A percentile compares a stretch with the other conserved stretches of the same genome.
These are phyloP conservation scores for Folsomia candida DNA, from an alignment of 2,888 invertebrate genomes.

Conservation along the genomic window DNA sequence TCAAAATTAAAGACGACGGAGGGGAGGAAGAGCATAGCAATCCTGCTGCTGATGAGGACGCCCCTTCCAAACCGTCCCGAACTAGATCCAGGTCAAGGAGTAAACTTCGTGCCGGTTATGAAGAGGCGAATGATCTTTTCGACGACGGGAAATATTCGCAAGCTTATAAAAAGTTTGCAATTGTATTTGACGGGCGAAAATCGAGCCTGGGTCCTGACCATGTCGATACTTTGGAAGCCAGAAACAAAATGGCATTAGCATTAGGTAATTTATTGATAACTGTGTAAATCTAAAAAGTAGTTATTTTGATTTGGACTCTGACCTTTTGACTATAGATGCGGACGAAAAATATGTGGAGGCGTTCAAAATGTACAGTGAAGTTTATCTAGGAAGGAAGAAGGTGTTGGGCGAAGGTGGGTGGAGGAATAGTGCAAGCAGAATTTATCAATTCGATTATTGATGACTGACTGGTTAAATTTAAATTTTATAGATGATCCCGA, in stretches of 20 bases:
- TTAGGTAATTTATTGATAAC: conserved; percentile 14
- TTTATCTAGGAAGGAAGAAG: conserved; percentile 12
- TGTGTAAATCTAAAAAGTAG: not conserved
- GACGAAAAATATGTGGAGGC: conserved; percentile 27
- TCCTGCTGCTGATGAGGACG: not conserved
- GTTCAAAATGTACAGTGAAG: conserved; percentile 26
- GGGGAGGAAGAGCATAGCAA: no score
- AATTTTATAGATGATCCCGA: conserved; percentile 15
- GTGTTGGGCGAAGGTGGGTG: conserved; percentile 20
- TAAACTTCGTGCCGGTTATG: conserved; percentile 28
- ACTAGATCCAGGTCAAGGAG: conserved; percentile 14
- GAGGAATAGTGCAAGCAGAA: no score
- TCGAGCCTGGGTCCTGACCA: conserved; percentile 20
- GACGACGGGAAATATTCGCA: conserved; percentile 19
- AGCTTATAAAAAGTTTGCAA: conserved; percentile 14
- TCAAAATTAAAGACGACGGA: no score
- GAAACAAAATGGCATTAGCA: conserved; percentile 23
- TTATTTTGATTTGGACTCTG: not conserved
- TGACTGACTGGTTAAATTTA: not conserved
- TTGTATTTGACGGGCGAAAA: conserved; percentile 9
- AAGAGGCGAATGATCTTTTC: conserved; percentile 24
- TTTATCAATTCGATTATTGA: not conserved
- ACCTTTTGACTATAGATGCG: not conserved
- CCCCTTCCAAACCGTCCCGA: not conserved
- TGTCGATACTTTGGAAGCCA: conserved; percentile 17